These are phyloP conservation scores for Clarias fuscus DNA, from an alignment of 2,797 vertebrate species.

Conservation along the genomic window DNA sequence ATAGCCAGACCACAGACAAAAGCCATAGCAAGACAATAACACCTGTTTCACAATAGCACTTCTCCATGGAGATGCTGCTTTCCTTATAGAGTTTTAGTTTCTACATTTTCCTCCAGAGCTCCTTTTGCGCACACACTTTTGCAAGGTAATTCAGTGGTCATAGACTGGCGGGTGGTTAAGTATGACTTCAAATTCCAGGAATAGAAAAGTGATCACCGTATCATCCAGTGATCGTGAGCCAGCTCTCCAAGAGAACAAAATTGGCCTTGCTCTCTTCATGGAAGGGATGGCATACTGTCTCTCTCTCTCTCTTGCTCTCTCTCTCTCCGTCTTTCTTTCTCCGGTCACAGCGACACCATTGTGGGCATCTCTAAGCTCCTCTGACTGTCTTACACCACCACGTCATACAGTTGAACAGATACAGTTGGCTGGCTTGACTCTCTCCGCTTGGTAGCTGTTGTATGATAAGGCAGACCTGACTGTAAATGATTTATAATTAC, in stretches of 20 bases:
- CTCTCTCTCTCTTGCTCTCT: too few relatives aligned
- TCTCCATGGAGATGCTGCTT: background rate
- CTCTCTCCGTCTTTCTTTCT: too few relatives aligned
- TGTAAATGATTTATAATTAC: background rate
- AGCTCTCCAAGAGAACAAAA: background rate
- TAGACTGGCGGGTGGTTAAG: background rate
- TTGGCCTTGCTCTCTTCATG: background rate
- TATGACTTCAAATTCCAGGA: background rate
- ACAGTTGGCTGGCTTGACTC: background rate
- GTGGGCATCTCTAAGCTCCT: background rate
- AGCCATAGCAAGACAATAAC: background rate
- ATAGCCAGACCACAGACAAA: background rate
- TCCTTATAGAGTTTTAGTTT: background rate
- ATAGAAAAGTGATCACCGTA: background rate
- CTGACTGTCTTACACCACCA: background rate
- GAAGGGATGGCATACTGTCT: background rate
- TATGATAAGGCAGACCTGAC: background rate
- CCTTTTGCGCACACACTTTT: background rate
- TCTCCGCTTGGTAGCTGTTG: background rate
- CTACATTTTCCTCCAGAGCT: background rate
- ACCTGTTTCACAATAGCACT: slow-evolving; percentile 2
- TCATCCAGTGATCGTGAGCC: background rate
- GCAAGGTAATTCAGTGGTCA: background rate
- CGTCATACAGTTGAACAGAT: background rate
- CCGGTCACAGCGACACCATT: background rate